Evolutionary conservation across 2,797 vertebrate species (phyloP).

Genomic region (Pangasius sanitwongsei): DNA sequence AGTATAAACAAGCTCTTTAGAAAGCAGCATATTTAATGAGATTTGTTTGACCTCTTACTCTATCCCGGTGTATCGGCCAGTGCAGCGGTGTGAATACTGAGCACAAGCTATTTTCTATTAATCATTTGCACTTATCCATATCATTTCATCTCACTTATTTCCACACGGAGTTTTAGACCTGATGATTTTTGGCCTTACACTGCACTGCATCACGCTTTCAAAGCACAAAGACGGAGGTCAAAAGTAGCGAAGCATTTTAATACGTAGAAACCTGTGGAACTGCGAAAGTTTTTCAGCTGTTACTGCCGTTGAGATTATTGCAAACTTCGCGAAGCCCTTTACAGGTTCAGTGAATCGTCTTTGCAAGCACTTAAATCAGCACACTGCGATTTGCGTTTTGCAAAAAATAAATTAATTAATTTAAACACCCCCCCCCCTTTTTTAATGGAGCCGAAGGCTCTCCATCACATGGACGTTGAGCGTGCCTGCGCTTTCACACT

Average conservation of each 20-base stretch:
- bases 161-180: no score
- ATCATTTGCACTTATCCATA: slow-evolving; percentile 12
- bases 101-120: neutral
- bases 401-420: neutral
- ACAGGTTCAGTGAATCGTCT: slow-evolving; percentile 13
- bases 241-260: neutral
- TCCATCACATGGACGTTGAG: neutral
- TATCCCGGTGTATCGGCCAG: no score
- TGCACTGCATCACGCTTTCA: slow-evolving; percentile 25
- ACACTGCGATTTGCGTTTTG: slow-evolving; percentile 12
- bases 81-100: slow-evolving; percentile 19
- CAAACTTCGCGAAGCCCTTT: neutral
- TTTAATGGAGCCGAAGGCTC: slow-evolving; percentile 23
- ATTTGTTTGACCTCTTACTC: neutral
- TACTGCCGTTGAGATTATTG: slow-evolving; percentile 46
- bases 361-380: slow-evolving; percentile 46
- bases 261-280: neutral
- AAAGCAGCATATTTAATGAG: neutral
- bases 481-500: neutral
- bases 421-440: neutral
- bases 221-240: slow-evolving; percentile 32
- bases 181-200: neutral
- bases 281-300: neutral
- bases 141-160: neutral
- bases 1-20: neutral